Evolutionary conservation across 2,888 invertebrate genomes (phyloP).

Genomic region (Diaperis boleti): DNA sequence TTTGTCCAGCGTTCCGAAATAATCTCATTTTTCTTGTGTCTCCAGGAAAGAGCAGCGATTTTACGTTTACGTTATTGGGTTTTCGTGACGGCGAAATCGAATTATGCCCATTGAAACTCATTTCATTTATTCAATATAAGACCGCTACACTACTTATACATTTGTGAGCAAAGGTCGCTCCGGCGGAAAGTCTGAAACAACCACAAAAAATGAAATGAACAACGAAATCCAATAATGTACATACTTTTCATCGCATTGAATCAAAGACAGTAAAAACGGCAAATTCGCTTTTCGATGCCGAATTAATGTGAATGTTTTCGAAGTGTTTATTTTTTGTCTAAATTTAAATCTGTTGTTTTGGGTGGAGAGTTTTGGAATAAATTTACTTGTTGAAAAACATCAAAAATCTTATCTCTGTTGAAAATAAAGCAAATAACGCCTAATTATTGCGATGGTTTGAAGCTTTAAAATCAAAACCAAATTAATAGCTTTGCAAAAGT

Average conservation of each 20-base stretch:
- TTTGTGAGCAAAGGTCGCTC: conserved; percentile 1
- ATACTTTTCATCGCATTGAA: not conserved
- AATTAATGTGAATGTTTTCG: conserved; percentile 2
- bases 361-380: too few relatives aligned
- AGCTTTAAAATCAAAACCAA: too few relatives aligned
- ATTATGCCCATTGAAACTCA: conserved; percentile 32
- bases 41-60: conserved; percentile 46
- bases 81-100: conserved; percentile 42
- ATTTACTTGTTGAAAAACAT: too few relatives aligned
- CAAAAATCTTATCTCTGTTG: too few relatives aligned
- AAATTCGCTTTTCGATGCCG: not conserved
- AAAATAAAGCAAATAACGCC: too few relatives aligned
- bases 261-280: not conserved
- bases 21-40: conserved; percentile 50
- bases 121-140: conserved; percentile 16
- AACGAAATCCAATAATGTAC: not conserved
- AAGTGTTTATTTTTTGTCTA: conserved; percentile 7
- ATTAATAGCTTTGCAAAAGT: too few relatives aligned
- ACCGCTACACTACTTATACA: conserved; percentile 16
- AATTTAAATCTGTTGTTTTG: conserved; percentile 4
- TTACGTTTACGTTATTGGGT: conserved; percentile 44
- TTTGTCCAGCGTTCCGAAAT: conserved; percentile 48
- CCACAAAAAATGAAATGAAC: not conserved
- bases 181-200: not conserved
- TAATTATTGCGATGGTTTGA: too few relatives aligned